Evolutionary conservation across 2,113 vertebrate genomes (phyloP).

Genomic region (Struthidea cinerea): DNA sequence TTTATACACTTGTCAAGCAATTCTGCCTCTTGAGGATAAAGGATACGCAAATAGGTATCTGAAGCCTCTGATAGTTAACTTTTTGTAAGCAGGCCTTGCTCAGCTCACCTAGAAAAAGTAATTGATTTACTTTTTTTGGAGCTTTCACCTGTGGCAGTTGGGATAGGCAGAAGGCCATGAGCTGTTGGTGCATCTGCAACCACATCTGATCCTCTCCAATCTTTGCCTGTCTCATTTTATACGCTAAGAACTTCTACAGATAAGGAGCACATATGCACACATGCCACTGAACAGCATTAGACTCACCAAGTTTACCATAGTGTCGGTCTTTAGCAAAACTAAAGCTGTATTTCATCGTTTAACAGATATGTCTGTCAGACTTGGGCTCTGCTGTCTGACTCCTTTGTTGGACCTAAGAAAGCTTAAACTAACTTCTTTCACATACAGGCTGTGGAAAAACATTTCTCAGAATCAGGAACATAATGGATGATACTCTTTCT

Average conservation of each 20-base stretch:
- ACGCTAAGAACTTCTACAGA: not conserved
- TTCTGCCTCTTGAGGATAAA: not conserved
- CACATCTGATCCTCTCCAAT: not conserved
- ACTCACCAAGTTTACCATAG: not conserved
- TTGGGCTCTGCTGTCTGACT: not conserved
- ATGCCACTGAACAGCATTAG: not conserved
- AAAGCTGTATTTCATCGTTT: not conserved
- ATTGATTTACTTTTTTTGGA: not conserved
- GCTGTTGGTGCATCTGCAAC: not conserved
- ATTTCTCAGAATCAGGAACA: not conserved
- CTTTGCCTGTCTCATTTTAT: not conserved
- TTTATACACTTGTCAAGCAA: not conserved
- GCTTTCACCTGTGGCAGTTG: not conserved
- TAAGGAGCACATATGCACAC: not conserved
- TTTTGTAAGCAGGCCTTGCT: not conserved
- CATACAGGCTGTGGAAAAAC: not conserved
- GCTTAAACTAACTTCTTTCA: not conserved
- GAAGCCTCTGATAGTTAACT: not conserved
- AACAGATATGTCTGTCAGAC: not conserved
- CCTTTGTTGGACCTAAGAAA: not conserved
- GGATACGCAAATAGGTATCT: not conserved
- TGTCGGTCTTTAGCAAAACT: not conserved
- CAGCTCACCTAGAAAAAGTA: not conserved
- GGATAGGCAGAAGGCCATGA: not conserved
- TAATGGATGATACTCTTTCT: not conserved